A percentile compares a stretch with the other conserved stretches of the same genome.
These are phyloP conservation scores for Acrossocheilus wenchowensis DNA, from an alignment of 2,797 vertebrate genomes.

Conservation along the genomic window DNA sequence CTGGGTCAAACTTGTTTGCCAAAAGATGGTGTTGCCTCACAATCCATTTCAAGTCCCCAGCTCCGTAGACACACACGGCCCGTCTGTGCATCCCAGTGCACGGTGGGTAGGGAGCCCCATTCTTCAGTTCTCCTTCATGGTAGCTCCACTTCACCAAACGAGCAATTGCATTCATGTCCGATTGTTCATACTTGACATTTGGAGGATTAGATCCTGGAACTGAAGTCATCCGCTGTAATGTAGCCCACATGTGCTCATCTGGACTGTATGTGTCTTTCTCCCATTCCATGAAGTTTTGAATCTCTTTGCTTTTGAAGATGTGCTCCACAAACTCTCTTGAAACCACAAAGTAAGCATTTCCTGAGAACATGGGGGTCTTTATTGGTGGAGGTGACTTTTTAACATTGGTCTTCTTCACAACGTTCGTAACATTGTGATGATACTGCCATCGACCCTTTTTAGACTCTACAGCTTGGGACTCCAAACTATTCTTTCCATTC, in stretches of 20 bases:
- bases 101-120: constrained; percentile 82
- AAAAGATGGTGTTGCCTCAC: constrained; percentile 84
- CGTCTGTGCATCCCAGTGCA: constrained; percentile 82
- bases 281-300: constrained; percentile 83
- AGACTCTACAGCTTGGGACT: constrained; percentile 72
- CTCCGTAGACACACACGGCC: constrained; percentile 84
- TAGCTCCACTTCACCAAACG: constrained; percentile 86
- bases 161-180: constrained; percentile 85
- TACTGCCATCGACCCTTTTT: constrained; percentile 81
- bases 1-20: constrained; percentile 93
- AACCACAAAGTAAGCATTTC: constrained; percentile 87
- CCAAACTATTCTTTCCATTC: constrained; percentile 83
- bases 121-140: constrained; percentile 76
- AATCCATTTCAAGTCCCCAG: constrained; percentile 86
- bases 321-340: constrained; percentile 83
- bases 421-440: constrained; percentile 67
- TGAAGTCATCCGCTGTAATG: constrained; percentile 82
- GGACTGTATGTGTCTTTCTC: constrained; percentile 91
- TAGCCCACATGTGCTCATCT: constrained; percentile 91
- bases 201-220: constrained; percentile 81
- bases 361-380: constrained; percentile 82
- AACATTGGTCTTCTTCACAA: constrained; percentile 60
- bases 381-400: constrained; percentile 78
- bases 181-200: constrained; percentile 78
- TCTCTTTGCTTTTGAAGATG: constrained; percentile 71